Percentiles rank a stretch among this genome's conserved stretches.
phyloP scores from a whole-genome alignment of 2,113 vertebrate genomes.

The Scopus umbretta region DNA sequence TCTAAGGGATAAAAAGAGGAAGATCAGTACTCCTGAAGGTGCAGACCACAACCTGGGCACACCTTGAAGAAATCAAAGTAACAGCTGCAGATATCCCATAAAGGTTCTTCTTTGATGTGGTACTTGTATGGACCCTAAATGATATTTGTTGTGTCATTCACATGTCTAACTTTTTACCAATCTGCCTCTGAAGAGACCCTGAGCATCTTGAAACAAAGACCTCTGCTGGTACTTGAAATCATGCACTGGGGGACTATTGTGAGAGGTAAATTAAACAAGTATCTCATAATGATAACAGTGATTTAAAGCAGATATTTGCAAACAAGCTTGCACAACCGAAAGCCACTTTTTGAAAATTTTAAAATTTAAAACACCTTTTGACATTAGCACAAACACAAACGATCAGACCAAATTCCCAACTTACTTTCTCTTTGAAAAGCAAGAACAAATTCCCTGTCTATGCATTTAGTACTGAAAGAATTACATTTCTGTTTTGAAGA shows the following conservation, averaged over 20 bases:
- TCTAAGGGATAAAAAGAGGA: not conserved
- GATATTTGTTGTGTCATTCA: not conserved
- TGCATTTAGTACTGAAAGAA: not conserved
- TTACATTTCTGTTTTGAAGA: not conserved
- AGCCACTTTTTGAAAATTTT: not conserved
- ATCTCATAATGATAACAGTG: not conserved
- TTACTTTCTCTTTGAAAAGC: not conserved
- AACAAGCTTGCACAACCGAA: not conserved
- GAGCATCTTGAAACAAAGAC: not conserved
- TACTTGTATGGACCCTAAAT: not conserved
- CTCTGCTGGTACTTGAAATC: not conserved
- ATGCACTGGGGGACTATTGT: too few relatives aligned
- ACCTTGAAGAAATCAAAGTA: not conserved
- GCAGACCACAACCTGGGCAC: not conserved
- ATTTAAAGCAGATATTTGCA: not conserved
- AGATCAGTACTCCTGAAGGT: not conserved
- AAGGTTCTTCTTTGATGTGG: not conserved
- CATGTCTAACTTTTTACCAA: not conserved
- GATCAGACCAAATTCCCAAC: not conserved
- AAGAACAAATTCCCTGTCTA: not conserved
- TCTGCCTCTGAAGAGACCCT: not conserved
- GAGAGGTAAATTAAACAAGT: not conserved
- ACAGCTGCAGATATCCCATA: not conserved
- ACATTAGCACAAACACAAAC: not conserved
- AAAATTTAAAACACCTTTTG: not conserved